These are phyloP conservation scores for Philypnodon macrostomus DNA, from an alignment of 2,797 vertebrate species.

Conservation along the genomic window DNA sequence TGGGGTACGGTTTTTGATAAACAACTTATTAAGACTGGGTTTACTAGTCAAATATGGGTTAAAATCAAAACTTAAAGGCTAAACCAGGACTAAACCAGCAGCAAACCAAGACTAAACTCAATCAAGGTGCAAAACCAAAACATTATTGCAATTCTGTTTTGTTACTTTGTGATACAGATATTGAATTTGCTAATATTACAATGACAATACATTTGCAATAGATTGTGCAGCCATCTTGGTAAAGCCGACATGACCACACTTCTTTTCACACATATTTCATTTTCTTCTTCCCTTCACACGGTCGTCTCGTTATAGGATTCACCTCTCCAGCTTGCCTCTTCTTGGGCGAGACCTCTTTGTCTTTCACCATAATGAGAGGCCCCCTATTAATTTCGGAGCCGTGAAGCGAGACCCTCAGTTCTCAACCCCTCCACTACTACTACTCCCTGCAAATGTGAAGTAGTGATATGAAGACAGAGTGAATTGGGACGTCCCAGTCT, in stretches of 20 bases:
- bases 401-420: slow-evolving; percentile 67
- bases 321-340: slow-evolving; percentile 24
- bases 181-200: no score
- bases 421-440: slow-evolving; percentile 4
- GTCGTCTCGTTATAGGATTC: slow-evolving; percentile 42
- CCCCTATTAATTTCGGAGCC: slow-evolving; percentile 71
- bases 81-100: no score
- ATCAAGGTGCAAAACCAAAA: no score
- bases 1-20: no score
- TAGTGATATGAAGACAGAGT: slow-evolving; percentile 59
- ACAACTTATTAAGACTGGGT: no score
- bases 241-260: slow-evolving; percentile 15
- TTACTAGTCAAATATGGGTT: no score
- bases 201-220: slow-evolving; percentile 9
- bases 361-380: slow-evolving; percentile 62
- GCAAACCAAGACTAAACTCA: no score
- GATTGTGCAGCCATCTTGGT: slow-evolving; percentile 12
- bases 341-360: slow-evolving; percentile 50
- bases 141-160: no score
- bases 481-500: slow-evolving; percentile 50
- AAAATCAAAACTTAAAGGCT: no score
- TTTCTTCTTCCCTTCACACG: slow-evolving; percentile 26
- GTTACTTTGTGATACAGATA: no score
- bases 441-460: slow-evolving; percentile 39
- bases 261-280: slow-evolving; percentile 29